These are phyloP conservation scores for Sceloporus tristichus DNA, from an alignment of 2,113 vertebrate species.

Conservation along the genomic window DNA sequence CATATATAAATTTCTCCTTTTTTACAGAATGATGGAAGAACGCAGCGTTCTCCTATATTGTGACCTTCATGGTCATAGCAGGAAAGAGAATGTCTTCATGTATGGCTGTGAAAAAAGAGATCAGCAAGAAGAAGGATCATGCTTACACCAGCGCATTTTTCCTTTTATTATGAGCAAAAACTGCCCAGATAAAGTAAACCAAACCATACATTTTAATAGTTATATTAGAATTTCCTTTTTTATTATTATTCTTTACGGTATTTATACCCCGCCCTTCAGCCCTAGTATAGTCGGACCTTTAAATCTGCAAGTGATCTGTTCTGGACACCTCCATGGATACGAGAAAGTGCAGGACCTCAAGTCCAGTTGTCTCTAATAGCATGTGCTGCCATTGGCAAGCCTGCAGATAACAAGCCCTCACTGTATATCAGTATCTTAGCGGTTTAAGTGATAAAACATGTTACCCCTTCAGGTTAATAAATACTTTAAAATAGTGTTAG, in stretches of 20 bases:
- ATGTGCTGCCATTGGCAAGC: no score
- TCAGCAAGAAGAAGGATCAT: conserved; percentile 38
- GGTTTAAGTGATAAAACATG: background rate
- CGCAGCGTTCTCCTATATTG: conserved; percentile 79
- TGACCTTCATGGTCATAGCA: conserved; percentile 84
- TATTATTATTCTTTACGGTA: no score
- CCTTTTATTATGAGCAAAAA: conserved; percentile 83
- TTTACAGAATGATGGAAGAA: conserved; percentile 77
- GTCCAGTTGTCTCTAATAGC: no score
- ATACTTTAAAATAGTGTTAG: background rate
- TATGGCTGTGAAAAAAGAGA: conserved; percentile 76
- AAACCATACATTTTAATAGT: background rate
- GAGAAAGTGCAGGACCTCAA: no score
- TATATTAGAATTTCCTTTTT: background rate
- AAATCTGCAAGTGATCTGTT: no score
- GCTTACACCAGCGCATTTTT: conserved; percentile 72
- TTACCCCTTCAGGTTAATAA: background rate
- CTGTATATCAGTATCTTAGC: background rate
- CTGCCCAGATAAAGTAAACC: conserved; percentile 80
- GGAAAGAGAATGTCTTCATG: conserved; percentile 82
- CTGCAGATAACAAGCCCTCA: background rate
- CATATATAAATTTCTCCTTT: conserved; percentile 17
- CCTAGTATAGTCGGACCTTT: no score
- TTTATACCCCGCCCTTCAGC: no score
- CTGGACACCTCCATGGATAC: no score